phyloP scores from a whole-genome alignment of 2,113 vertebrate species.

The Actinemys pallida region DNA sequence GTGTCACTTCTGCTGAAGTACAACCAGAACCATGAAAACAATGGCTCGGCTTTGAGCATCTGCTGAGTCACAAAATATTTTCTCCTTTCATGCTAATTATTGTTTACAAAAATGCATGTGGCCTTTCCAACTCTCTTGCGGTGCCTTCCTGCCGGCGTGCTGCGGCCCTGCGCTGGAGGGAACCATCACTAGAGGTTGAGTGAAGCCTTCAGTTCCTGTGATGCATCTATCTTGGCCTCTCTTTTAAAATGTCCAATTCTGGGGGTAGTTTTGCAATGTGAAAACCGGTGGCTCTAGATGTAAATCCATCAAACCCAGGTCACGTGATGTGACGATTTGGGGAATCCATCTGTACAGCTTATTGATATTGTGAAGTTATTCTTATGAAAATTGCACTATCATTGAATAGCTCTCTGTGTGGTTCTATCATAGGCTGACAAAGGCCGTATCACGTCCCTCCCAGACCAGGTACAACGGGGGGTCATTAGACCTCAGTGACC shows the following conservation, averaged over 20 bases:
- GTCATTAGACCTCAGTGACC: too few relatives aligned
- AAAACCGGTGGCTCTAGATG: not conserved
- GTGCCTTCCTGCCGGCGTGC: not conserved
- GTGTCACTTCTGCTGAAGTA: not conserved
- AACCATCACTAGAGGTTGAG: not conserved
- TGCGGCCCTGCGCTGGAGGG: not conserved
- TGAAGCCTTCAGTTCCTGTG: not conserved
- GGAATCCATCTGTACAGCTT: too few relatives aligned
- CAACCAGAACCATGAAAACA: not conserved
- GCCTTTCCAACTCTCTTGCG: not conserved
- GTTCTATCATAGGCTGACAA: too few relatives aligned
- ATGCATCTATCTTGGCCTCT: not conserved
- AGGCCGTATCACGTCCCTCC: too few relatives aligned
- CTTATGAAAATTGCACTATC: not conserved
- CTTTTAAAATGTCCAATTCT: not conserved
- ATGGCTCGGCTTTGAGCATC: rapidly evolving
- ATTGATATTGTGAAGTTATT: not conserved
- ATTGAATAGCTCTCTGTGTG: not conserved
- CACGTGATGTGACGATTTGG: too few relatives aligned
- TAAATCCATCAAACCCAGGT: not conserved
- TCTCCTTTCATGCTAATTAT: too few relatives aligned
- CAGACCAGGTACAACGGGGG: too few relatives aligned
- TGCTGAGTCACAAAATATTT: slow-evolving; percentile 42
- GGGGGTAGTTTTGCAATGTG: not conserved
- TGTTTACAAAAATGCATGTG: not conserved